These are phyloP conservation scores for Aramus guarauna DNA, from an alignment of 2,113 vertebrate species.

Conservation along the genomic window DNA sequence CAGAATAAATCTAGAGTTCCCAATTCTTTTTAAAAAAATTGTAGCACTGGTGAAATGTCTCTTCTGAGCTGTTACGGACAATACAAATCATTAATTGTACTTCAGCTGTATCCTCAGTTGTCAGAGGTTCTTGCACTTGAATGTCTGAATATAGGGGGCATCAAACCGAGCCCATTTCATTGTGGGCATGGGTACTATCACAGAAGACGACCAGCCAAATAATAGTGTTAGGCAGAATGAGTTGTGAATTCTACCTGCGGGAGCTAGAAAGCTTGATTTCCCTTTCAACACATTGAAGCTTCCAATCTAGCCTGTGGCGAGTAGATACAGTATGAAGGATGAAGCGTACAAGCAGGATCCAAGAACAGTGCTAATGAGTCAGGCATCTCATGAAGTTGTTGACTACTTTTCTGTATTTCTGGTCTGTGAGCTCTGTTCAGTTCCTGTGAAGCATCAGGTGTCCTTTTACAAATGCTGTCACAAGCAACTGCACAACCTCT, in stretches of 20 bases:
- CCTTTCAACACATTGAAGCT: neutral
- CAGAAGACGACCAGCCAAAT: neutral
- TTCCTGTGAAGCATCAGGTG: neutral
- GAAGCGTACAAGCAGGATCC: neutral
- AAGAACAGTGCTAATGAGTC: neutral
- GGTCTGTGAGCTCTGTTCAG: neutral
- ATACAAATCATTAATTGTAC: neutral
- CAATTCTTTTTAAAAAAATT: neutral
- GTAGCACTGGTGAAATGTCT: neutral
- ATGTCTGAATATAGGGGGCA: neutral
- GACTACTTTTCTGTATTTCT: neutral
- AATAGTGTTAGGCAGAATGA: neutral
- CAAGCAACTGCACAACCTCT: neutral
- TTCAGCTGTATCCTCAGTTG: neutral
- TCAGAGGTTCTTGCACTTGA: neutral
- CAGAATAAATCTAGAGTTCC: neutral
- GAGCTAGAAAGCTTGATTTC: neutral
- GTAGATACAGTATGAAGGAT: neutral
- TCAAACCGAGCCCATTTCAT: neutral
- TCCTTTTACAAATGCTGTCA: neutral
- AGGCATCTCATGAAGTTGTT: neutral
- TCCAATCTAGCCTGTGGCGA: neutral
- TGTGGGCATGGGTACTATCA: accelerated
- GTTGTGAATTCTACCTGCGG: neutral
- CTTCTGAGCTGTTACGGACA: neutral